Evolutionary conservation across 2,797 vertebrate species (phyloP).

Genomic region (Rhinella marina): DNA sequence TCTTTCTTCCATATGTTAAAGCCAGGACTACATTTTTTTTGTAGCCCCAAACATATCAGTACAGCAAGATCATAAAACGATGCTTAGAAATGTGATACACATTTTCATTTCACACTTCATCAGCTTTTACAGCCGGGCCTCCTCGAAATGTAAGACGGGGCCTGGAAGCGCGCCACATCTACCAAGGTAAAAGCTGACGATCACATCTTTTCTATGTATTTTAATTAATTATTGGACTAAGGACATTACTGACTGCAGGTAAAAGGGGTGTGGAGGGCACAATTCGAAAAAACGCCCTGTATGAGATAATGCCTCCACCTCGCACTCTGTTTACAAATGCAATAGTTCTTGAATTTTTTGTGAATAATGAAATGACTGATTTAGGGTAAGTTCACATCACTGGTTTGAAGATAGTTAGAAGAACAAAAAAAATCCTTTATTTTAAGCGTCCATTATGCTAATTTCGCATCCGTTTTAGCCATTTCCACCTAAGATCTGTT

Average conservation of each 20-base stretch:
- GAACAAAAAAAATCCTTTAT: too few species aligned
- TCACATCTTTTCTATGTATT: conserved; percentile 64
- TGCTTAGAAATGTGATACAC: conserved; percentile 93
- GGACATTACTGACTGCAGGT: conserved; percentile 25
- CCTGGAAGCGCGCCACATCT: conserved; percentile 74
- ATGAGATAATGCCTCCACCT: conserved; percentile 2
- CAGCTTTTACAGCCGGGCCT: conserved; percentile 86
- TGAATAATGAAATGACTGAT: background rate
- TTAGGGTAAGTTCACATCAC: background rate
- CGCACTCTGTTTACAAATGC: background rate
- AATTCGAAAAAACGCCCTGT: background rate
- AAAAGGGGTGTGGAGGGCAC: conserved; percentile 10
- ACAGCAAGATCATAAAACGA: conserved; percentile 80
- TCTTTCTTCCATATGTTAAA: conserved; percentile 72
- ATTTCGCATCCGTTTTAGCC: too few species aligned
- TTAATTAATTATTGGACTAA: conserved; percentile 68
- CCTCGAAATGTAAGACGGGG: conserved; percentile 77
- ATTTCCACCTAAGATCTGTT: too few species aligned
- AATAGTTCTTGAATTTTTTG: background rate
- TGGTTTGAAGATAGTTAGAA: too few species aligned
- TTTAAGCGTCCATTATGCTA: too few species aligned
- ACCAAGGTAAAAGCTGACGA: conserved; percentile 74
- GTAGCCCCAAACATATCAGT: conserved; percentile 71
- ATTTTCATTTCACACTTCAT: conserved; percentile 99
- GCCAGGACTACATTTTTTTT: conserved; percentile 69